Conservation (phyloP, 2,797 vertebrate species). For the Neopelma chrysocephalum region DNA sequence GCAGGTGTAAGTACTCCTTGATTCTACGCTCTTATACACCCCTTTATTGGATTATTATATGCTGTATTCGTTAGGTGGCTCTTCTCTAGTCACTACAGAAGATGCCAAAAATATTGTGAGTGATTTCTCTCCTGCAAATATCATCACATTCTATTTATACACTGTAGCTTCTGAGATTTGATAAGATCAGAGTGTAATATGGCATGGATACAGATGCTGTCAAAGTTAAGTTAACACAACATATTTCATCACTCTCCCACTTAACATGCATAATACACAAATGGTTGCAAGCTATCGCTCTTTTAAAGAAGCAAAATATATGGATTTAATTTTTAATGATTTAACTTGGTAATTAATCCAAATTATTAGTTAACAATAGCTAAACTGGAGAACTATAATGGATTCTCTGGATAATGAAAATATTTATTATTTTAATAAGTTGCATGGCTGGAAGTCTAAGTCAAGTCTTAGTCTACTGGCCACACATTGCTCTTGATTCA, state of each 20-base stretch:
- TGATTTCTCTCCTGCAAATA: constrained; percentile 46
- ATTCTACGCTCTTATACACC: not conserved
- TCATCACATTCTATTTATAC: constrained; percentile 53
- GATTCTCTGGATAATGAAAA: constrained; percentile 54
- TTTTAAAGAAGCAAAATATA: constrained; percentile 63
- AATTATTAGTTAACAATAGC: constrained; percentile 63
- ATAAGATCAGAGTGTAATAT: constrained; percentile 50
- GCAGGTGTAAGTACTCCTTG: not conserved
- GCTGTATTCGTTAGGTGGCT: not conserved
- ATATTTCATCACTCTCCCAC: constrained; percentile 61
- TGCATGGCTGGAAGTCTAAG: constrained; percentile 63
- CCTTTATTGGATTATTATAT: not conserved
- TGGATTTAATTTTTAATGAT: constrained; percentile 60
- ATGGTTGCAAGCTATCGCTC: constrained; percentile 35
- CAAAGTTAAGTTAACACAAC: constrained; percentile 60
- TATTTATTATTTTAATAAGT: constrained; percentile 73
- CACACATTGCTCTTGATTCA: constrained; percentile 41
- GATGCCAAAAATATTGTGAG: constrained; percentile 44
- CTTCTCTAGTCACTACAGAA: constrained; percentile 20
- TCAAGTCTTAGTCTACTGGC: constrained; percentile 40
- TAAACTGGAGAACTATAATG: constrained; percentile 43
- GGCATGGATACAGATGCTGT: constrained; percentile 61
- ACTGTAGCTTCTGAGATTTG: constrained; percentile 46
- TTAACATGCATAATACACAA: constrained; percentile 46
- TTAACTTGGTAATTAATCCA: constrained; percentile 57